Evolutionary conservation across 1,140 invertebrate species (phyloP), one percentile per base, ranked within the genome.

Genomic region (Tachypleus tridentatus): DNA sequence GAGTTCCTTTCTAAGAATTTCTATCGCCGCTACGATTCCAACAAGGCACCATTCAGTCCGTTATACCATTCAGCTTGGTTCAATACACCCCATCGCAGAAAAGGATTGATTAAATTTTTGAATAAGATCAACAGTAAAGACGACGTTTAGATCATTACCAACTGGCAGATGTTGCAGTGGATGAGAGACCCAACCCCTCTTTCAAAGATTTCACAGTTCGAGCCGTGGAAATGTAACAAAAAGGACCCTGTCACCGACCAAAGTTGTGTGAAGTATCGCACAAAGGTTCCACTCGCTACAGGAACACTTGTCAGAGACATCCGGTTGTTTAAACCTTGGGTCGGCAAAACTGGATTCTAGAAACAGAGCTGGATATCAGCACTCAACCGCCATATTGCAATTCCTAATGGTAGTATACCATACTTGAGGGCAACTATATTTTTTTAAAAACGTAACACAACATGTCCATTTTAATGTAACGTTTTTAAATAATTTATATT

Each of bases 1-100:
- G 93, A 95, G 77, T 92, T 94, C 89, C 81, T 96, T 10, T 86
- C 93, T 77, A 95, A 95, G 75, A 96, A 96, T 75, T 94, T 94
- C 74, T 87, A 94, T 74, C 82, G 91, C 72, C 92, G 94, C 79
- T 95, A 93, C 73, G 91, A 89, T 54, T 89, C 87, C 7, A 94
- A 94, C 80, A 89, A 91, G 73, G 88, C 91, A 67, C 91, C 91
- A 47, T 93, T 95, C 73, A 91, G 91, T 56, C 75, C 94, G n/a
- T 95, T 88, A 78, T 95, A 94, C 72, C 91, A 95, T 74, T 91
- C 91, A 4, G 91, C 92, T 3, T 95, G 91, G 91, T 94, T 95
- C 77, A 93, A 89, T 0, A 90, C 93, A 73, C 86, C 89, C 1
- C 91, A 94, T 73, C 91, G 94, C 77, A 93, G 93, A 76, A 90